Evolutionary conservation across 2,113 vertebrate genomes (phyloP), one percentile per base, ranked within the genome.

Genomic region (Drymodes brunneopygia): DNA sequence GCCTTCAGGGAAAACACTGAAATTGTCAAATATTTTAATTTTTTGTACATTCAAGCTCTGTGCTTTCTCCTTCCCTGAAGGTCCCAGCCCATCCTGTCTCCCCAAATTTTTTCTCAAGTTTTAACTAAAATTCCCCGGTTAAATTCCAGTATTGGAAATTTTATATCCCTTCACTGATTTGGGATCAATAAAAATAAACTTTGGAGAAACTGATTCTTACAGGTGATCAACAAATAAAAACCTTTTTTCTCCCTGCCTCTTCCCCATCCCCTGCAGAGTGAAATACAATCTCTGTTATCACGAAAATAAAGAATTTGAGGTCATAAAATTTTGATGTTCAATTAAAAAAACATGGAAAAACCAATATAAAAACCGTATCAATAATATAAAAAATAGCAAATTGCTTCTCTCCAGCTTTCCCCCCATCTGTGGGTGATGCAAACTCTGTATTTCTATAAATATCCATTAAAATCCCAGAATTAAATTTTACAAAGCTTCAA

Each of bases 291-390:
- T 64, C 27, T 60, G 36, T 27, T 42, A 36, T 20, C 13, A 78
- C 11, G 16, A 61, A 81, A 77, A 54, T 15, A 44, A 81, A 60
- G 40, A 50, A 64, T 58, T 28, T 6, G 23, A 60, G 19, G 23
- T 36, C 47, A 75, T 27, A 15, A 51, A 27, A 45, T 45, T 3
- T 61, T 33, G 36, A 7, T 23, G 10, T 22, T 57, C 12, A 51
- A 22, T 71, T 3, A 36, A 81, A 60, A 54, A 35, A 22, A 2
- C 3, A 22, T 17, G 5, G 2, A 10, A 36, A 79, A 42, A 15
- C 1, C 7, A 62, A 21, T 21, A 11, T 14, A 15, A 56, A 71
- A 56, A 1, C 1, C 2, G 0, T 12, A 28, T 11, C 7, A 57
- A 9, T 19, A 33, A n/a, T 54, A 36, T 9, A n/a, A 50, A 67